Evolutionary conservation across 2,888 invertebrate species (phyloP).

Genomic region (Platycheirus rosarum): DNA sequence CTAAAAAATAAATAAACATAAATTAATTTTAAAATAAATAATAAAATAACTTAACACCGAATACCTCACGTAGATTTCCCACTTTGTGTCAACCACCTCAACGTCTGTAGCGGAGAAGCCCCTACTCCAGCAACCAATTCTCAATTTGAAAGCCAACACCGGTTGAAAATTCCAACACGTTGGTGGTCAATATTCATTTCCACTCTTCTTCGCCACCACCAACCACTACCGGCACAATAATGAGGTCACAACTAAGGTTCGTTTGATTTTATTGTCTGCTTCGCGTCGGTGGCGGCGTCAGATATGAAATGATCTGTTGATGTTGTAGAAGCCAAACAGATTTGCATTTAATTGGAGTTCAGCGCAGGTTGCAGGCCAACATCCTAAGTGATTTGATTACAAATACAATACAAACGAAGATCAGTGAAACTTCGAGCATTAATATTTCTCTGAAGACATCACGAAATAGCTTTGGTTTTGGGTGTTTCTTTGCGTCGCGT

Average conservation of each 20-base stretch:
- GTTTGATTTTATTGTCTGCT: neutral
- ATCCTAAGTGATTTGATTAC: constrained; percentile 1
- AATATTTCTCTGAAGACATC: neutral
- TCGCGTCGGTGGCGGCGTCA: neutral
- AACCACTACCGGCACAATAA: constrained; percentile 41
- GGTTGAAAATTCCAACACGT: constrained; percentile 66
- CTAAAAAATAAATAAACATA: neutral
- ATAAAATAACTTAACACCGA: constrained; percentile 27
- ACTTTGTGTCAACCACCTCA: constrained; percentile 62
- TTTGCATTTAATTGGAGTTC: constrained; percentile 43
- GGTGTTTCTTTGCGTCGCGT: neutral
- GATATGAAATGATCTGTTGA: constrained; percentile 16
- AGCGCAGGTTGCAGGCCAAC: constrained; percentile 52
- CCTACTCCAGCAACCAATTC: constrained; percentile 51
- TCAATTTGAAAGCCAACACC: constrained; percentile 61
- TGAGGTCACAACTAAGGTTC: constrained; percentile 30
- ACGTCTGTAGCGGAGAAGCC: constrained; percentile 8
- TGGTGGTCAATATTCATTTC: constrained; percentile 51
- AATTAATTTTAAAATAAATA: neutral
- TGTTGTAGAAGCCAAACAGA: constrained; percentile 28
- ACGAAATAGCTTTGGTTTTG: neutral
- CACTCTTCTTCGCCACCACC: constrained; percentile 23
- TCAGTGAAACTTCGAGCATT: constrained; percentile 15
- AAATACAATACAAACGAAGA: neutral
- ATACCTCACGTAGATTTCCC: constrained; percentile 45